phyloP scores from a whole-genome alignment of 2,888 invertebrate species.

The Clivina fossor region DNA sequence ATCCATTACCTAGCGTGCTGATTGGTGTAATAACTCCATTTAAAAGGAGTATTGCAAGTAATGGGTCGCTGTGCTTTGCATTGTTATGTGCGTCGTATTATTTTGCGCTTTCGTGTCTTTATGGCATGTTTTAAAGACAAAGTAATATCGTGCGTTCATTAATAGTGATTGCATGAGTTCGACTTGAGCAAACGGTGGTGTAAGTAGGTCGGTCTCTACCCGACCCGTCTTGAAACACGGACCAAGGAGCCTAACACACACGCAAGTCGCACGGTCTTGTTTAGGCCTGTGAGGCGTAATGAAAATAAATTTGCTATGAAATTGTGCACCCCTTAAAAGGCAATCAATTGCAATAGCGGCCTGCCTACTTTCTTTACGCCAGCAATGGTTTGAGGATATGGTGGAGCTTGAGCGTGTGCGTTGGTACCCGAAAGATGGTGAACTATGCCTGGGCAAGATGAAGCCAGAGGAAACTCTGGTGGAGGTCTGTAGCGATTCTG shows the following conservation, averaged over 20 bases:
- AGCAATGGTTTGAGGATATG: slow-evolving; percentile 51
- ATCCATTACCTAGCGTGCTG: too few species aligned
- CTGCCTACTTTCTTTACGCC: too few species aligned
- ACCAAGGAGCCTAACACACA: slow-evolving; percentile 70
- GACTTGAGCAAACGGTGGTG: slow-evolving; percentile 36
- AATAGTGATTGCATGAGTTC: too few species aligned
- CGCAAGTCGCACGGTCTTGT: slow-evolving; percentile 63
- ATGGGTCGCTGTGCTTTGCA: too few species aligned
- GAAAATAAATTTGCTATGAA: slow-evolving; percentile 65
- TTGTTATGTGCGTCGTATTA: too few species aligned
- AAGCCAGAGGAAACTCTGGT: slow-evolving; percentile 70
- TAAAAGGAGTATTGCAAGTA: too few species aligned
- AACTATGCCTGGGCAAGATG: slow-evolving; percentile 70
- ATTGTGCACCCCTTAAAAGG: too few species aligned
- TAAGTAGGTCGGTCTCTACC: slow-evolving; percentile 56
- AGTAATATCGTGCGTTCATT: too few species aligned
- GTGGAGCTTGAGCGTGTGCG: slow-evolving; percentile 64
- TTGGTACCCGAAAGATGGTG: slow-evolving; percentile 73
- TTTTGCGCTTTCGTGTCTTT: too few species aligned
- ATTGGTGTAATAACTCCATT: too few species aligned
- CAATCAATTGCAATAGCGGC: too few species aligned
- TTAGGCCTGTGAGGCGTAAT: slow-evolving; percentile 63
- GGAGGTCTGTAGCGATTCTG: slow-evolving; percentile 74
- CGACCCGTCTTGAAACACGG: slow-evolving; percentile 76
- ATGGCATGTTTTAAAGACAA: too few species aligned